Conservation (phyloP, 35 echinoderm and acorn worm genomes). For the Apostichopus californicus region DNA sequence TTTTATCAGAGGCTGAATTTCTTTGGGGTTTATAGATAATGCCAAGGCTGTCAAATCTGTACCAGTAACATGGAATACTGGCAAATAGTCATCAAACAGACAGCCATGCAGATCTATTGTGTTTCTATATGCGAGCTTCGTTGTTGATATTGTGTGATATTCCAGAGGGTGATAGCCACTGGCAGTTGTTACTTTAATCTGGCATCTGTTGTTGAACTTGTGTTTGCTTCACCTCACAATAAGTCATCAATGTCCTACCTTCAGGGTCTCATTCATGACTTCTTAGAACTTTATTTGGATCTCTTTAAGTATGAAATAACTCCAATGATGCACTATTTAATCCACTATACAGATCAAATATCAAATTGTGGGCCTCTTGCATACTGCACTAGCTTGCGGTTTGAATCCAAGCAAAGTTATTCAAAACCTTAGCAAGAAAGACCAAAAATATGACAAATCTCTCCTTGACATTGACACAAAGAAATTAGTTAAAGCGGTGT, state of each 20-base stretch:
- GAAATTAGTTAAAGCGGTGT: slow-evolving; percentile 12
- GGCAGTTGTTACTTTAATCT: neutral
- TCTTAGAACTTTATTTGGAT: neutral
- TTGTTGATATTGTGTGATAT: too few relatives aligned
- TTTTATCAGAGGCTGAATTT: too few relatives aligned
- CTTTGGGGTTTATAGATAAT: too few relatives aligned
- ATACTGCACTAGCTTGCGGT: slow-evolving; percentile 33
- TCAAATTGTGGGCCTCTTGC: neutral
- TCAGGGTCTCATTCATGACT: neutral
- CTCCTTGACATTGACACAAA: slow-evolving; percentile 14
- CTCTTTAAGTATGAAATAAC: neutral
- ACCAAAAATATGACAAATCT: slow-evolving; percentile 36
- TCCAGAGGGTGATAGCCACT: too few relatives aligned
- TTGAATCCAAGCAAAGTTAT: slow-evolving; percentile 38
- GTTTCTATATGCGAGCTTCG: too few relatives aligned
- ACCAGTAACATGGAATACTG: too few relatives aligned
- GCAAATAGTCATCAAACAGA: too few relatives aligned
- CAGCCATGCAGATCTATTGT: too few relatives aligned
- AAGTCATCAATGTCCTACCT: neutral
- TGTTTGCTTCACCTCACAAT: neutral
- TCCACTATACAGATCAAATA: neutral
- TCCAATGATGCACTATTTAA: neutral
- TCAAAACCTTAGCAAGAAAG: slow-evolving; percentile 29
- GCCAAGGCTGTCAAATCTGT: too few relatives aligned
- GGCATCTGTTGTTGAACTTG: neutral